phyloP scores from a whole-genome alignment of 2,888 invertebrate species.

The Nysson spinosus region DNA sequence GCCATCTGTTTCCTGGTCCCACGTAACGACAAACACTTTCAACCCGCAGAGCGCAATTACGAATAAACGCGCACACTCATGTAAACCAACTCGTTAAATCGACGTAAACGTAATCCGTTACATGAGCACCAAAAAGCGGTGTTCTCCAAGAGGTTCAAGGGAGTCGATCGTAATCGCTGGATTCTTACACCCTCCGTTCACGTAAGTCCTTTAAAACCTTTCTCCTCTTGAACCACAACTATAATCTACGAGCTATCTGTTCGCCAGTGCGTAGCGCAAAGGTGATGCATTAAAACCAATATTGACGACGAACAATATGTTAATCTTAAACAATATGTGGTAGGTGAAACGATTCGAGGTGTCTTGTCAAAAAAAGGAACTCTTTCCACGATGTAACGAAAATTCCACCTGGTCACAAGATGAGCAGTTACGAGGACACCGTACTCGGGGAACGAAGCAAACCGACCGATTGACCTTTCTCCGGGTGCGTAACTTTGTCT shows the following conservation, averaged over 20 bases:
- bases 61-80: slow-evolving; percentile 39
- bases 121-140: slow-evolving; percentile 43
- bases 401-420: slow-evolving; percentile 49
- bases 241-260: background rate
- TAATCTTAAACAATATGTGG: no score
- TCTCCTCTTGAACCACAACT: no score
- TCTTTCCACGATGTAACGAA: no score
- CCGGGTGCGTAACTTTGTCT: slow-evolving; percentile 70
- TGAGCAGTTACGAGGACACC: slow-evolving; percentile 37
- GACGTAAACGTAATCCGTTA: slow-evolving; percentile 33
- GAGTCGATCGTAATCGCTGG: no score
- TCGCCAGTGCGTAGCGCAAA: background rate
- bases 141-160: background rate
- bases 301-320: no score
- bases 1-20: slow-evolving; percentile 50
- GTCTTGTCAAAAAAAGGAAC: no score
- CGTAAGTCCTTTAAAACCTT: no score
- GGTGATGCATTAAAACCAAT: background rate
- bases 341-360: no score
- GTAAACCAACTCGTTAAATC: slow-evolving; percentile 24
- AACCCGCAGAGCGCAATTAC: slow-evolving; percentile 24
- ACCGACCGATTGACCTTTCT: slow-evolving; percentile 65
- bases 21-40: slow-evolving; percentile 12
- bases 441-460: slow-evolving; percentile 46
- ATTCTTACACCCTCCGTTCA: no score